phyloP scores from a whole-genome alignment of 2,888 invertebrate species.

The Liodrosophila aerea region DNA sequence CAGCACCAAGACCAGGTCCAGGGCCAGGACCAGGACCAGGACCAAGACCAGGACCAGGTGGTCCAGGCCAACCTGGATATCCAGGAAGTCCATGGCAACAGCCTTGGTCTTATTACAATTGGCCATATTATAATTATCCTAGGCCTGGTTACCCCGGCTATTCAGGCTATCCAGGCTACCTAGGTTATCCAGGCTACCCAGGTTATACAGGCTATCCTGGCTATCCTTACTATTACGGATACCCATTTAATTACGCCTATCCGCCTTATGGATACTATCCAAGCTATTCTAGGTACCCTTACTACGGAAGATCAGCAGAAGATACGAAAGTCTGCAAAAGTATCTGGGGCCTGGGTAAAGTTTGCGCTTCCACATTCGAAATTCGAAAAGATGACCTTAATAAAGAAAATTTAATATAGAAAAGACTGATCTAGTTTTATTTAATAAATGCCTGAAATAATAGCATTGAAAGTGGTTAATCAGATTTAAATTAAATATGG shows the following conservation, averaged over 20 bases:
- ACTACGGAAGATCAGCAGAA: neutral
- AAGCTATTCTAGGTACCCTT: neutral
- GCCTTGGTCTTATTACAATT: neutral
- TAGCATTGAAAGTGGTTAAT: neutral
- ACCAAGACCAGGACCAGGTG: neutral
- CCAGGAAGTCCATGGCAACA: neutral
- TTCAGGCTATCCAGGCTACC: neutral
- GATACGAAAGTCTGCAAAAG: neutral
- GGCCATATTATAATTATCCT: too few species aligned
- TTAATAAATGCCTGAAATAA: neutral
- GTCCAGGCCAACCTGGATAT: neutral
- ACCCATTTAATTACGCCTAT: neutral
- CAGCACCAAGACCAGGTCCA: too few species aligned
- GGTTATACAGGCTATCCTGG: neutral
- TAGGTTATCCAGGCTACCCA: neutral
- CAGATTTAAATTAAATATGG: neutral
- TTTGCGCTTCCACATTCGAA: neutral
- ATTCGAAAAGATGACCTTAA: neutral
- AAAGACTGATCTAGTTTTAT: neutral
- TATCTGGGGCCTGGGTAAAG: neutral
- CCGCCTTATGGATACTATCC: neutral
- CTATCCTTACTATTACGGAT: neutral
- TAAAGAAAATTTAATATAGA: neutral
- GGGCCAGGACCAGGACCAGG: neutral
- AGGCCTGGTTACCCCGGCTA: neutral